A percentile compares a stretch with the other conserved stretches of the same genome.
Conservation (phyloP, 2,113 vertebrate genomes). For the Oophaga pumilio region DNA sequence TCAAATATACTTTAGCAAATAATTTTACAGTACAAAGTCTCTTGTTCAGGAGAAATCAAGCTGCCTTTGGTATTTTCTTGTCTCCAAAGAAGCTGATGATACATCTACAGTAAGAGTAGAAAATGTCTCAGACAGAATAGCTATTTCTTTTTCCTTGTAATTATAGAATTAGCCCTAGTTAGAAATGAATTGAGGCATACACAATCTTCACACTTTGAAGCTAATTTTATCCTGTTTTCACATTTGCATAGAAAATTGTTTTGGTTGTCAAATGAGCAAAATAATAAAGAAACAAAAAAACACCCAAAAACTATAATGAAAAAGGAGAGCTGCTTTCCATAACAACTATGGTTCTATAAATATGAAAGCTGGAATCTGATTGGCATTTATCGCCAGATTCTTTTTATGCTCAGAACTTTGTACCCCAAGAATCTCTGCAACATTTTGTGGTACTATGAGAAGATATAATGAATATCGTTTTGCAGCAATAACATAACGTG, state of each 20-base stretch:
- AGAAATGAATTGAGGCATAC: not conserved
- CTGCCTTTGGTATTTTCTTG: not conserved
- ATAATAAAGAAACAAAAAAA: not conserved
- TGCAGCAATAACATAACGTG: too few species aligned
- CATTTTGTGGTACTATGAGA: too few species aligned
- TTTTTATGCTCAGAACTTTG: too few species aligned
- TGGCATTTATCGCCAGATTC: too few species aligned
- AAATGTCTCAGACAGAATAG: slow-evolving; percentile 1
- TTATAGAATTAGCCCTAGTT: not conserved
- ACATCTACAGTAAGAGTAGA: not conserved
- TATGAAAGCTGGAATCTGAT: too few species aligned
- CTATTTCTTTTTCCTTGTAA: not conserved
- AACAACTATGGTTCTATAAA: not conserved
- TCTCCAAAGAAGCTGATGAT: not conserved
- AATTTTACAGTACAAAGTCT: not conserved
- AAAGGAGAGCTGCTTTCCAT: not conserved
- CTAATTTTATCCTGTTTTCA: slow-evolving; percentile 1
- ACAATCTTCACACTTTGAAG: not conserved
- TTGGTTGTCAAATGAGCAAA: not conserved
- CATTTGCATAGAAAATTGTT: not conserved
- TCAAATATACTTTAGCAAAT: slow-evolving; percentile 5
- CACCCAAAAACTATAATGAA: not conserved
- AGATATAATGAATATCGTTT: too few species aligned
- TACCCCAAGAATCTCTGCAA: too few species aligned
- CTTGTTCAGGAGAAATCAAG: not conserved